Evolutionary conservation across 2,113 vertebrate species (phyloP).

Genomic region (Pseudois nayaur): DNA sequence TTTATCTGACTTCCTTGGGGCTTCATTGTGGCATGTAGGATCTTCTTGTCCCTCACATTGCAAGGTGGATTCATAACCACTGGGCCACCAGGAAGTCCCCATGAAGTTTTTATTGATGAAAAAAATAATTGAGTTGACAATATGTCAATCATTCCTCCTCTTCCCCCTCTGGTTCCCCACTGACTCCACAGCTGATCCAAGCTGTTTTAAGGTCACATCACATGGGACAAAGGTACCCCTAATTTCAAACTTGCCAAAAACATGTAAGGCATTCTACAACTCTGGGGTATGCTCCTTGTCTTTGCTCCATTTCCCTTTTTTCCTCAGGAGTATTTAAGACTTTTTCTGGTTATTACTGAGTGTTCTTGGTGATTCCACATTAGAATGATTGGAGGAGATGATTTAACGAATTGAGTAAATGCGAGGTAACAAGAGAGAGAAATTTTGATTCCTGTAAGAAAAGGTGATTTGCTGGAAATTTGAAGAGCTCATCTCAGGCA

Average conservation of each 20-base stretch:
- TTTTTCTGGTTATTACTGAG: background rate
- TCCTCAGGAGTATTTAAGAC: background rate
- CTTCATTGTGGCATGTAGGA: accelerated
- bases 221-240: background rate
- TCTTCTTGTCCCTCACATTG: background rate
- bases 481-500: background rate
- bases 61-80: background rate
- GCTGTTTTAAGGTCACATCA: background rate
- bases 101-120: background rate
- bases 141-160: background rate
- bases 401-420: background rate
- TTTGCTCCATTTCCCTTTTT: background rate
- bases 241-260: background rate
- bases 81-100: background rate
- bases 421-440: background rate
- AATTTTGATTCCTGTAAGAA: background rate
- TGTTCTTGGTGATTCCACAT: background rate
- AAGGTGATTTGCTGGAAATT: background rate
- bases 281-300: background rate
- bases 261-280: background rate
- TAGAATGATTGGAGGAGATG: background rate
- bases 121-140: background rate
- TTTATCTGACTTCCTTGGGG: background rate
- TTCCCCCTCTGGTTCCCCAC: background rate
- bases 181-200: background rate